These are phyloP conservation scores for Porites lutea DNA, from an alignment of 64 coral and sea anemone species.

Conservation along the genomic window DNA sequence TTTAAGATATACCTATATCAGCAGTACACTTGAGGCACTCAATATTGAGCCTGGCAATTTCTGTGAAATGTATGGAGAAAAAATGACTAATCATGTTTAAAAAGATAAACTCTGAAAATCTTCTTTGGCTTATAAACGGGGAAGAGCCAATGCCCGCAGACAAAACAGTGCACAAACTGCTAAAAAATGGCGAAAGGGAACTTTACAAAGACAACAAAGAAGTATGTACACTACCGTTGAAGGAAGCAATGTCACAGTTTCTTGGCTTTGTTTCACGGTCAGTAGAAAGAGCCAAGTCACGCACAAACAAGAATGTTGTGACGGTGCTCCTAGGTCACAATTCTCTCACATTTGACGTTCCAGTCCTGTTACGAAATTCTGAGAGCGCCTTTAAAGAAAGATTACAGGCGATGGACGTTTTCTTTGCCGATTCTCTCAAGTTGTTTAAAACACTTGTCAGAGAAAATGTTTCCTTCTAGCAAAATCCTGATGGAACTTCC, in stretches of 20 bases:
- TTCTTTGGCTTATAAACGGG: not conserved
- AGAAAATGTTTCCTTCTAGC: slow-evolving; percentile 16
- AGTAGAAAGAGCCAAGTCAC: not conserved
- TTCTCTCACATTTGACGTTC: slow-evolving; percentile 26
- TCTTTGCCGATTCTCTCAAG: slow-evolving; percentile 22
- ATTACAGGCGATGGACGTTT: not conserved
- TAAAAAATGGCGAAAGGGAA: not conserved
- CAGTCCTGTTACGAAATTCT: slow-evolving; percentile 18
- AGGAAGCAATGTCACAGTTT: slow-evolving; percentile 37
- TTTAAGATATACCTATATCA: slow-evolving; percentile 10
- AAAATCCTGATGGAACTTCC: not conserved
- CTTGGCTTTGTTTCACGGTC: slow-evolving; percentile 22
- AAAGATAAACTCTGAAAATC: slow-evolving; percentile 34
- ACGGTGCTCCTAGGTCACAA: slow-evolving; percentile 30
- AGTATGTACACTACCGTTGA: slow-evolving; percentile 4
- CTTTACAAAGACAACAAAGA: slow-evolving; percentile 34
- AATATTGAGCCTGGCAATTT: slow-evolving; percentile 37
- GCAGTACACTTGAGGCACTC: slow-evolving; percentile 3
- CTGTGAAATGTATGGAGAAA: slow-evolving; percentile 4
- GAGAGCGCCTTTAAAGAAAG: no score
- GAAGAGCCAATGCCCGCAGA: not conserved
- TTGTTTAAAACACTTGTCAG: slow-evolving; percentile 26
- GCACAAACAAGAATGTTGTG: not conserved
- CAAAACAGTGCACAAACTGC: slow-evolving; percentile 7
- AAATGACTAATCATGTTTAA: slow-evolving; percentile 18